phyloP scores from a whole-genome alignment of 2,888 invertebrate genomes.

The Caenorhabditis sp. region DNA sequence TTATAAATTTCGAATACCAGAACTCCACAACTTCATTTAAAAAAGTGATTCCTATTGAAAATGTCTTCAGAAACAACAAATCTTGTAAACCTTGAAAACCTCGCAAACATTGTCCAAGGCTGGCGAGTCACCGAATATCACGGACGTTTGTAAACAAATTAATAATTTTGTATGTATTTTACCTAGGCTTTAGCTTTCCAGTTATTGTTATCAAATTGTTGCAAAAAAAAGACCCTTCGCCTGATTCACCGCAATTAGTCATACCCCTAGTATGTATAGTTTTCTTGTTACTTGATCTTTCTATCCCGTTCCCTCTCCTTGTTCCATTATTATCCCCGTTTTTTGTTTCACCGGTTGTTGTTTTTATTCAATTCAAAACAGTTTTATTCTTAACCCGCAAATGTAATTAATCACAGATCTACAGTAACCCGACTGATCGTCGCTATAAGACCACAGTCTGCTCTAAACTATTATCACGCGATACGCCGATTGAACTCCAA shows the following conservation, averaged over 20 bases:
- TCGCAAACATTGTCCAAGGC: background rate
- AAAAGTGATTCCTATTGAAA: background rate
- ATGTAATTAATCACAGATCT: background rate
- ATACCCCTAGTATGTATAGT: background rate
- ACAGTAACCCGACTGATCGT: background rate
- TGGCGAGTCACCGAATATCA: background rate
- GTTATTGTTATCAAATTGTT: too few relatives aligned
- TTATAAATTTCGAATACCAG: too few relatives aligned
- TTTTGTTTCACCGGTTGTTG: background rate
- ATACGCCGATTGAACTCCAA: constrained; percentile 3
- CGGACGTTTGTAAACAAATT: background rate
- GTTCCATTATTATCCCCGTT: background rate
- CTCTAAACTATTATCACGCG: background rate
- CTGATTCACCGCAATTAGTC: background rate
- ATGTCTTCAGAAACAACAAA: background rate
- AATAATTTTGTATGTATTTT: background rate
- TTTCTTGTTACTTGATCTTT: background rate
- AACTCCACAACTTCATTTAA: too few relatives aligned
- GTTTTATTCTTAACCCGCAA: background rate
- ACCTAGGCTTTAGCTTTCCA: background rate
- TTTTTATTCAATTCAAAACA: background rate
- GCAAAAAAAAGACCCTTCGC: too few relatives aligned
- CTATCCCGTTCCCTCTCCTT: background rate
- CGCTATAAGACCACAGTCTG: background rate
- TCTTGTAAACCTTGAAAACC: background rate